Base-by-base conservation (phyloP, 2,113 vertebrate species). In the Salvator merianae region DNA sequence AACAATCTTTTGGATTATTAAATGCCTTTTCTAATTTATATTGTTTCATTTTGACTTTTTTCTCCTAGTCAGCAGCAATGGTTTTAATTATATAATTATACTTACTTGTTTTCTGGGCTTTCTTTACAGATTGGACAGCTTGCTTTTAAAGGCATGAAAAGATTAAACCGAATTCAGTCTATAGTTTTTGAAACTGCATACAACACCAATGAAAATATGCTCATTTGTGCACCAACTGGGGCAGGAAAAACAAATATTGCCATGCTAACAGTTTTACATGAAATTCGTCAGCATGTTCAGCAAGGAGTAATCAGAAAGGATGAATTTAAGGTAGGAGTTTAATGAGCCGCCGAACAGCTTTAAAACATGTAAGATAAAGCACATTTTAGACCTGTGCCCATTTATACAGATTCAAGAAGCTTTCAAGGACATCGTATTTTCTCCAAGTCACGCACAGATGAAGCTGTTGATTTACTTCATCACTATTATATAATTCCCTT, bases 171-270 rank as follows among this genome's bases (percentile, higher is more conserved):
- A 88, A 99, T 99, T 90, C 98, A 99, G 85, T 99, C 99, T 5
- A 96, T 99, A 82, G 99, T 99, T 77, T 99, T 99, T 0, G 98
- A 99, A 92, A 99, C 98, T 5, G 98, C 99, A 81, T 99, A 99
- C 92, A 99, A 98, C 89, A 99, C 98, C 86, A 99, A 99, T 1
- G 98, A 99, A 91, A 99, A 99, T 93, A 97, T 99, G 93, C 96
- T 99, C 40, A 97, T 99, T 87, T 99, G 98, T 38, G 98, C 98
- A 43, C 98, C 99, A 32, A 99, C 98, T 2, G 99, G 99, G 43
- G 99, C 98, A 20, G 99, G 99, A 43, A 99, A 99, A 94, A 99
- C 98, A 40, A 99, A 99, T 92, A 99, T 99, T 89, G 98, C 99
- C 72, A 99, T 99, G 98, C 95, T 99, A 69, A 97, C 98, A 1